Evolutionary conservation across 2,113 vertebrate species (phyloP).

Genomic region (Catharus bicknelli): DNA sequence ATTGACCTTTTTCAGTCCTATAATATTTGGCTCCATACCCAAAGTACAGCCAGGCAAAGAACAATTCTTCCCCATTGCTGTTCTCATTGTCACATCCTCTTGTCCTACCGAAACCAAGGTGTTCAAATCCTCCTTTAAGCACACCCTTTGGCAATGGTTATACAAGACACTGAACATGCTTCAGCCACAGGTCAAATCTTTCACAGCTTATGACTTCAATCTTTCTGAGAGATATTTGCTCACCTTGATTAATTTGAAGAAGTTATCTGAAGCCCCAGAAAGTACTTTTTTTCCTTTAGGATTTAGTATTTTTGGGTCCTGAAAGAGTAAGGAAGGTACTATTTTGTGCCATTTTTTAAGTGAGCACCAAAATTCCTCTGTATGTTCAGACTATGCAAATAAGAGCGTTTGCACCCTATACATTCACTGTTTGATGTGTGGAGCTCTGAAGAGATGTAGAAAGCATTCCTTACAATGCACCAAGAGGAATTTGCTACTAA

Average conservation of each 20-base stretch:
- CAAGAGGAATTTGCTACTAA: background rate
- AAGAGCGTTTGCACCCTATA: accelerated
- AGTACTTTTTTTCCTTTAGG: background rate
- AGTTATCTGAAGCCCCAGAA: background rate
- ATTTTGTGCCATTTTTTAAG: background rate
- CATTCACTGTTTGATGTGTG: background rate
- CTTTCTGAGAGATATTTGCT: background rate
- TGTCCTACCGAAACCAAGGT: background rate
- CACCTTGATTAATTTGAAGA: background rate
- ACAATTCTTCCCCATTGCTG: background rate
- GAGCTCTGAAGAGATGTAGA: background rate
- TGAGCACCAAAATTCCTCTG: background rate
- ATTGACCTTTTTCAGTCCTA: background rate
- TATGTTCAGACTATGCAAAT: background rate
- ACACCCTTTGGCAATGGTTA: background rate
- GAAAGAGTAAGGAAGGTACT: background rate
- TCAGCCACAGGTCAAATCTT: background rate
- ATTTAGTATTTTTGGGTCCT: background rate
- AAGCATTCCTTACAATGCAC: background rate
- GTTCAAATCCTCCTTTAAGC: background rate
- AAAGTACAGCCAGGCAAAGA: background rate
- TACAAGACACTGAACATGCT: background rate
- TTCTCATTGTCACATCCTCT: background rate
- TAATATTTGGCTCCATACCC: background rate
- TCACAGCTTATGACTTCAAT: background rate